Base-by-base conservation (phyloP, 2,888 invertebrate genomes). In the Odontomyia ornata region DNA sequence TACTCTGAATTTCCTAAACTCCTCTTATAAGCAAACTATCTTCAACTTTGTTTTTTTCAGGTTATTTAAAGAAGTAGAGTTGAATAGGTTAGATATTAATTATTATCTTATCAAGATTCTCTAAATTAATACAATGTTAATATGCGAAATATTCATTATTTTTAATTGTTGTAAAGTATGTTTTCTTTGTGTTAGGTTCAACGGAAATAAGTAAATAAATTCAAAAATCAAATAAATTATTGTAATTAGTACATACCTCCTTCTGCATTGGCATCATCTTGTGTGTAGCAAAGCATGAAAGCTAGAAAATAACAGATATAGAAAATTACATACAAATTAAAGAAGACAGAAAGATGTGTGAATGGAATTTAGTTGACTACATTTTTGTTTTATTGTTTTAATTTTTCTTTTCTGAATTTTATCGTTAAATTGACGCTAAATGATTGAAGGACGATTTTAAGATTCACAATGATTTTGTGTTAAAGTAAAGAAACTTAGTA, bases 281-380 rank as follows among this genome's bases (percentile, higher is more conserved):
- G 95, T 84, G 95, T 95, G 90, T 95, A 95, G 91, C 95, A 95
- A 90, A 95, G 91, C 95, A 95, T 95, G 92, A 95, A 95, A 88
- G 95, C 95, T 95, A 83, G 92, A 86, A 94, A 85, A 85, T 64
- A 80, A 78, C 76, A 83, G 75, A 79, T 76, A 78, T 46, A 77
- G 56, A 77, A 77, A 72, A 77, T 77, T 78, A 79, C 76, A 78
- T 76, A 77, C 76, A 76, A 77, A 78, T 78, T 64, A 78, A 77
- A 76, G 67, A 25, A 56, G 72, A 56, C 56, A 73, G 72, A 73
- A 73, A 47, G 23, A 57, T 56, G 72, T 73, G 57, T 73, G 72
- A 56, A 73, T 56, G 72, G 30, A 27, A 7, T 36, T 71, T 67
- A 52, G 69, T 69, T 47, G n/a, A 69, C 69, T 47, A 69, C 69